Base-by-base conservation (phyloP, 2,888 invertebrate species). In the Folsomia candida region DNA sequence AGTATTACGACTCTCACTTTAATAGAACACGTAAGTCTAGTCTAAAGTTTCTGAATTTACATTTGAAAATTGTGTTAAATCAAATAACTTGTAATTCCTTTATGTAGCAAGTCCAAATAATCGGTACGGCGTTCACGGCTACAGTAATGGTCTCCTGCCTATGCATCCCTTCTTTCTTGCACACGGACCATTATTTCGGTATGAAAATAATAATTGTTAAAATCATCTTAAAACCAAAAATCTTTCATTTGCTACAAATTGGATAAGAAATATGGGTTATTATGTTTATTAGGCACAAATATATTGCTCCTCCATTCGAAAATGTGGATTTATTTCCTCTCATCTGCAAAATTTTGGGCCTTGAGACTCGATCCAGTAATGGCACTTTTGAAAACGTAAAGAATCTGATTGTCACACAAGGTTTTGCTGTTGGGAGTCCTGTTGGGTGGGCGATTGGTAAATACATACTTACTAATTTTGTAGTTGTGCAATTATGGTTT, bases 161-260 rank as follows among this genome's bases (percentile, higher is more conserved):
- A 91, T 91, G 91, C 87, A 86, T 78, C 88, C 90, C 3, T 87
- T 89, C 79, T 91, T 91, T 81, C 86, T 91, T 80, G 90, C 89
- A 0, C 84, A 86, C 75, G 91, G 91, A 1, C 90, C 90, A 0
- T 84, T 84, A 73, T 88, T 91, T 77, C n/a, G n/a, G n/a, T n/a
- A n/a, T n/a, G n/a, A n/a, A n/a, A n/a, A n/a, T n/a, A n/a, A n/a
- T n/a, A n/a, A n/a, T n/a, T n/a, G n/a, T n/a, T n/a, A n/a, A n/a
- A n/a, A n/a, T n/a, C n/a, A n/a, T n/a, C n/a, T n/a, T n/a, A n/a
- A n/a, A n/a, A n/a, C n/a, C n/a, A n/a, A n/a, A n/a, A n/a, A n/a
- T n/a, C n/a, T n/a, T n/a, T n/a, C n/a, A n/a, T n/a, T n/a, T n/a
- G n/a, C n/a, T n/a, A n/a, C n/a, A n/a, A n/a, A n/a, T n/a, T n/a